A percentile compares a stretch with the other conserved stretches of the same genome.
These are phyloP conservation scores for Clangula hyemalis DNA, from an alignment of 2,797 vertebrate genomes.

Conservation along the genomic window DNA sequence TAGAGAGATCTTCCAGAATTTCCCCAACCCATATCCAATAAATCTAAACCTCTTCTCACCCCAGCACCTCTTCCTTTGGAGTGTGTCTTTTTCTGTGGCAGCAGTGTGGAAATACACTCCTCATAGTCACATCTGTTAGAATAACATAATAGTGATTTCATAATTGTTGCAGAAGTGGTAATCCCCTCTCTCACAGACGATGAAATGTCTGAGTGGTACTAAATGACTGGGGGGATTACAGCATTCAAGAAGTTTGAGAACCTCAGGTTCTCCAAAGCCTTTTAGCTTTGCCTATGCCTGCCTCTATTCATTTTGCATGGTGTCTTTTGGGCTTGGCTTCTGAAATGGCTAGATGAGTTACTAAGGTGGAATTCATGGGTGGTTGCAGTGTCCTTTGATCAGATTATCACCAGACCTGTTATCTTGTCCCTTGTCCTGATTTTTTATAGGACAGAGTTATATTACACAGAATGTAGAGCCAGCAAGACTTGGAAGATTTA, in stretches of 20 bases:
- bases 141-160: background rate
- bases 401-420: background rate
- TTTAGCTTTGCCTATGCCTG: background rate
- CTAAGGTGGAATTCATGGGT: background rate
- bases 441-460: background rate
- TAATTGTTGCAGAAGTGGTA: background rate
- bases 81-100: background rate
- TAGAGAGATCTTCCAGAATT: background rate
- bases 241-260: background rate
- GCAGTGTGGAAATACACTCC: background rate
- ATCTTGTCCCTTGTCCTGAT: background rate
- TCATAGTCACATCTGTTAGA: background rate
- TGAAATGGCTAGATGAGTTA: background rate
- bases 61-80: background rate
- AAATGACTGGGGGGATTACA: background rate
- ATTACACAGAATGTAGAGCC: background rate
- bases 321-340: background rate
- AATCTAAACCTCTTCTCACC: background rate
- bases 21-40: background rate
- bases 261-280: background rate
- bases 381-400: accelerated
- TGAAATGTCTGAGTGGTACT: background rate
- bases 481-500: background rate
- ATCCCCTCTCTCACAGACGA: background rate
- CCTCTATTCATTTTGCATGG: background rate